phyloP scores from a whole-genome alignment of 2,113 vertebrate genomes.

The Dolichotis patagonum region DNA sequence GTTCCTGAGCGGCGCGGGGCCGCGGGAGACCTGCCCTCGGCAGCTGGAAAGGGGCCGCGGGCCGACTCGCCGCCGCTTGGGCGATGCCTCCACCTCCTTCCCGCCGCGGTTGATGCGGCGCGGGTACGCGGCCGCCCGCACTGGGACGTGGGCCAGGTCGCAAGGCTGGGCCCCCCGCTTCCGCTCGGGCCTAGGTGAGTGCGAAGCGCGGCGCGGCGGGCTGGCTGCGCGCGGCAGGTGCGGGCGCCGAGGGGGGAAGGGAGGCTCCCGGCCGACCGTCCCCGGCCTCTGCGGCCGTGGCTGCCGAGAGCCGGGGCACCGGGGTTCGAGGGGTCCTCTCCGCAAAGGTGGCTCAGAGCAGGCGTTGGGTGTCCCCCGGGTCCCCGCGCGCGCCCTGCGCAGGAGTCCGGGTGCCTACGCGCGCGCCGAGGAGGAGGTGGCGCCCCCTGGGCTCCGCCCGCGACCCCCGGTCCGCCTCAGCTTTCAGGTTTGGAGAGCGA shows the following conservation, averaged over 20 bases:
- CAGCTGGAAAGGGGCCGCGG: conserved; percentile 52
- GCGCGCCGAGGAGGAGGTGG: not conserved
- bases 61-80: not conserved
- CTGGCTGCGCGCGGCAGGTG: conserved; percentile 67
- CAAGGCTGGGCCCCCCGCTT: not conserved
- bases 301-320: not conserved
- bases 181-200: conserved; percentile 70
- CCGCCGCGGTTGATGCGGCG: conserved; percentile 69
- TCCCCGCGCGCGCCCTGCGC: not conserved
- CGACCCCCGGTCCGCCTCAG: not conserved
- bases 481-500: not conserved
- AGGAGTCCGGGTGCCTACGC: not conserved
- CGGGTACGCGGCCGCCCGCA: not conserved
- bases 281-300: not conserved
- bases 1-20: conserved; percentile 48
- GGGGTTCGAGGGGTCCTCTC: not conserved
- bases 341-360: not conserved
- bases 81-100: conserved; percentile 27
- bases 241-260: not conserved
- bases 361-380: not conserved
- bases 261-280: not conserved
- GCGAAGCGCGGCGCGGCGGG: not conserved
- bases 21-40: not conserved
- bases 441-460: not conserved
- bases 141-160: conserved; percentile 16